Base-by-base conservation (phyloP, 2,113 vertebrate species). In the Cheirogaleus medius region DNA sequence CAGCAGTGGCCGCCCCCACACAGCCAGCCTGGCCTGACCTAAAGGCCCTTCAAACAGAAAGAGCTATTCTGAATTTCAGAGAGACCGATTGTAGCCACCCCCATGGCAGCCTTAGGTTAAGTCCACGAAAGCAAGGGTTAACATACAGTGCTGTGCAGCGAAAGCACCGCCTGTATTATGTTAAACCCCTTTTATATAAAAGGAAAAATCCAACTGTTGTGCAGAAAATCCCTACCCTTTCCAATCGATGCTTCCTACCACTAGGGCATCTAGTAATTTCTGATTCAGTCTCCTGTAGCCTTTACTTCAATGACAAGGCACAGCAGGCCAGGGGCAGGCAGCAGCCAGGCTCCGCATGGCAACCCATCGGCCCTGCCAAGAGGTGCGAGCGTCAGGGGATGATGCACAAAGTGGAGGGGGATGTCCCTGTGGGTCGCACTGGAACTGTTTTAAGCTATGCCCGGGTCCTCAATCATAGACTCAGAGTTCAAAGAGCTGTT, bases 161-260 rank as follows among this genome's bases (percentile, higher is more conserved):
- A 94, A 58, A 89, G 96, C 69, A 3, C 92, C 29, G 63, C 77
- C 98, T 98, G 98, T 98, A 98, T 99, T 99, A 99, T 99, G 99
- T 99, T 99, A 99, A 98, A 99, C 97, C 98, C 96, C 98, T 98
- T 99, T 98, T 95, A 98, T 91, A 94, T 80, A 98, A 98, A 99
- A 98, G 98, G 98, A 99, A 99, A 99, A 99, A 98, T 99, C 98
- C 99, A 99, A 98, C 99, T 98, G 98, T 98, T 98, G 98, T 95
- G 98, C 97, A 98, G 98, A 99, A 99, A 99, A 99, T 99, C 99
- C 98, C 98, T 98, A 98, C 99, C 97, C 97, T 98, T 99, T 98
- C 98, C 98, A 98, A 99, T 99, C 99, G 98, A 99, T 99, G 98
- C 98, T 99, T 98, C 98, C 98, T 98, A 98, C 98, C 98, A 98